Evolutionary conservation across 2,888 invertebrate species (phyloP).

Genomic region (Sympetrum striolatum): DNA sequence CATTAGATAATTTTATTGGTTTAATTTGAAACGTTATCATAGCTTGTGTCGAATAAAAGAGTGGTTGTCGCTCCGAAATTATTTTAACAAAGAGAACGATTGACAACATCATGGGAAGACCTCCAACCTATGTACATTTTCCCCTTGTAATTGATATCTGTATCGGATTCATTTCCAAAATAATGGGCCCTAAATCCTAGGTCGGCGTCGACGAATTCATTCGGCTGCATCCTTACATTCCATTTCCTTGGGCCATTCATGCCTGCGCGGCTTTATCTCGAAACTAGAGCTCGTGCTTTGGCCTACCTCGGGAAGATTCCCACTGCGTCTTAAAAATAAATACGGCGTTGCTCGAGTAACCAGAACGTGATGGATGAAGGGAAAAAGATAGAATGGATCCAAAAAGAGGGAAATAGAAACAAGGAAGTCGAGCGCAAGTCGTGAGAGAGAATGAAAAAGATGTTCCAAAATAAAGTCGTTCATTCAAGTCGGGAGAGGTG

Average conservation of each 20-base stretch:
- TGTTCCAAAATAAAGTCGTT: too few relatives aligned
- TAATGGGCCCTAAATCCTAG: neutral
- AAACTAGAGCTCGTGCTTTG: neutral
- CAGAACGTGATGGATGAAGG: neutral
- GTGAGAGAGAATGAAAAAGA: too few relatives aligned
- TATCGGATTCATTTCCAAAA: neutral
- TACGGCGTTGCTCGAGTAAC: neutral
- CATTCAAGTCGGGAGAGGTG: too few relatives aligned
- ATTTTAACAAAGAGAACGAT: neutral
- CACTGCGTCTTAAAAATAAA: neutral
- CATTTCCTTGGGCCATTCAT: neutral
- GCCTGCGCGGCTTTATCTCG: neutral
- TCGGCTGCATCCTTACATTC: neutral
- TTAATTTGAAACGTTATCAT: too few relatives aligned
- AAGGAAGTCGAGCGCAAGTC: neutral
- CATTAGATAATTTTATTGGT: too few relatives aligned
- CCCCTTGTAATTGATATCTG: neutral
- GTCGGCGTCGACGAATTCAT: neutral
- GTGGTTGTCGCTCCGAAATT: neutral
- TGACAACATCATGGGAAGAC: neutral
- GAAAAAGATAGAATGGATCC: neutral
- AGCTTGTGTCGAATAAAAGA: too few relatives aligned
- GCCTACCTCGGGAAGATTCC: neutral
- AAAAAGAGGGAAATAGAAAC: neutral
- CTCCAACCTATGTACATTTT: neutral